phyloP scores from a whole-genome alignment of 2,888 invertebrate genomes.

The Muscina levida region DNA sequence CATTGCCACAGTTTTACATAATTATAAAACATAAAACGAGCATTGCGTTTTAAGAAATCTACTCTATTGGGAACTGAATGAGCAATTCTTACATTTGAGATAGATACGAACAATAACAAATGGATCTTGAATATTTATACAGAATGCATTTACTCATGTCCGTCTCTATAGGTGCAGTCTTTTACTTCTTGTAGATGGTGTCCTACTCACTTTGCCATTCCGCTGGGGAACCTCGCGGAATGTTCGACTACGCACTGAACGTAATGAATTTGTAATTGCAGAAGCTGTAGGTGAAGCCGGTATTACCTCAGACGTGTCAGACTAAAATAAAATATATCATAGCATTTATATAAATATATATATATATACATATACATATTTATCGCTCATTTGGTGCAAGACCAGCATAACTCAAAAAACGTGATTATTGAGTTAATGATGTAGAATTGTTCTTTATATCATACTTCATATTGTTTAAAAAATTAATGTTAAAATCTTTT shows the following conservation, averaged over 20 bases:
- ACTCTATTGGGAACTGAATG: not conserved
- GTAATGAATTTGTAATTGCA: constrained; percentile 29
- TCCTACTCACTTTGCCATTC: constrained; percentile 70
- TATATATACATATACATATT: too few relatives aligned
- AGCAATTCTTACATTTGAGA: not conserved
- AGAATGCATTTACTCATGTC: constrained; percentile 18
- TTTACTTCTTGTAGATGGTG: constrained; percentile 67
- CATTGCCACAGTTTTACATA: constrained; percentile 43
- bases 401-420: too few relatives aligned
- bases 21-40: not conserved
- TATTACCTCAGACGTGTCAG: constrained; percentile 73
- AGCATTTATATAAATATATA: not conserved
- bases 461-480: too few relatives aligned
- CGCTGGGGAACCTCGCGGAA: constrained; percentile 31
- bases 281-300: constrained; percentile 72
- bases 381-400: too few relatives aligned
- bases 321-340: constrained; percentile 62
- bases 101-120: not conserved
- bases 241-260: constrained; percentile 45
- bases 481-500: too few relatives aligned
- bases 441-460: too few relatives aligned
- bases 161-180: constrained; percentile 68
- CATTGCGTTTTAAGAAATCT: not conserved
- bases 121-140: not conserved
- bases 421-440: too few relatives aligned